A percentile compares a stretch with the other conserved stretches of the same genome.
These are phyloP conservation scores for Zeugodacus cucurbitae DNA, from an alignment of 1,140 invertebrate species.

Conservation along the genomic window DNA sequence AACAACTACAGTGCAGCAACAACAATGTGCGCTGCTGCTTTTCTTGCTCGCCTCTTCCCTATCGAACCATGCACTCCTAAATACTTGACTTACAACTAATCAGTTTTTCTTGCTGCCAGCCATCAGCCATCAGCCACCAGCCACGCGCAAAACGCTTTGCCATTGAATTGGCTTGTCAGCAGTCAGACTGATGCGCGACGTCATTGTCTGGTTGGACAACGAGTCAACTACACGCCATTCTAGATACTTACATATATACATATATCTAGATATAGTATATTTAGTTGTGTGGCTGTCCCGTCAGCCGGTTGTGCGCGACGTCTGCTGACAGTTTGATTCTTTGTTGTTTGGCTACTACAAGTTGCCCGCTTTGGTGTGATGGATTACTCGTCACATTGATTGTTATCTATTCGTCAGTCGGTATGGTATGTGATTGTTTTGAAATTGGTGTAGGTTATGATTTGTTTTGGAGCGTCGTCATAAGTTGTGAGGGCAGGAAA, in stretches of 20 bases:
- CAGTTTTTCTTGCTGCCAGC: not conserved
- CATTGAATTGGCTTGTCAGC: not conserved
- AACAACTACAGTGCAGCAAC: not conserved
- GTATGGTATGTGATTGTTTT: not conserved
- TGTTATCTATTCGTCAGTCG: not conserved
- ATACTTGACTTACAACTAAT: not conserved
- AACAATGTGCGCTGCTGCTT: not conserved
- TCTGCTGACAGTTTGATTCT: slow-evolving; percentile 22
- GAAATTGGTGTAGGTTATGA: slow-evolving; percentile 35
- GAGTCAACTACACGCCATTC: not conserved
- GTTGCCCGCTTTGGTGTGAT: slow-evolving; percentile 4
- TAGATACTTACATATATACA: not conserved
- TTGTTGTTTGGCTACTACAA: not conserved
- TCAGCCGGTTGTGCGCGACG: not conserved
- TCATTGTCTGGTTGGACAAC: slow-evolving; percentile 36
- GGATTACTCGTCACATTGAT: slow-evolving; percentile 30
- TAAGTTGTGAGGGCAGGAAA: not conserved
- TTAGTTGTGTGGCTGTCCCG: not conserved
- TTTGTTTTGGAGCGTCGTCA: slow-evolving; percentile 27
- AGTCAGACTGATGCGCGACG: slow-evolving; percentile 8
- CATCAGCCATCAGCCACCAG: not conserved
- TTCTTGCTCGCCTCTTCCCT: not conserved
- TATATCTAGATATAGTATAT: not conserved
- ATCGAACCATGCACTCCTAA: not conserved
- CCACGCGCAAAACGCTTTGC: not conserved